phyloP scores from a whole-genome alignment of 1,140 invertebrate species.

The Asbolus verrucosus region DNA sequence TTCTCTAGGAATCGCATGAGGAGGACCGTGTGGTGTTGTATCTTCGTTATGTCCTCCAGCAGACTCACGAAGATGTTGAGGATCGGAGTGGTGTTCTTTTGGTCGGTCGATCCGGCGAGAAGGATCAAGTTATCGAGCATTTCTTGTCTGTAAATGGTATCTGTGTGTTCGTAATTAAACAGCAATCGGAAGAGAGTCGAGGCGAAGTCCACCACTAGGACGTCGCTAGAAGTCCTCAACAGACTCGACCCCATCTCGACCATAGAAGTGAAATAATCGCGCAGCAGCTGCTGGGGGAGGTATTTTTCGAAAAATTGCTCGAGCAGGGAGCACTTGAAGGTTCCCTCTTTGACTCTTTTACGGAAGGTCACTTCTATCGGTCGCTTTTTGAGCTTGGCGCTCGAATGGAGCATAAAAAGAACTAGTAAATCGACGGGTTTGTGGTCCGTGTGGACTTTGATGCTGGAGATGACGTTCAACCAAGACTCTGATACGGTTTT shows the following conservation, averaged over 20 bases:
- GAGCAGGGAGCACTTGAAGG: conserved; percentile 63
- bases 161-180: conserved; percentile 54
- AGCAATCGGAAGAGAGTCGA: conserved; percentile 52
- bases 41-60: conserved; percentile 47
- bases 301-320: conserved; percentile 63
- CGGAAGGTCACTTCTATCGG: conserved; percentile 65
- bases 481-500: conserved; percentile 56
- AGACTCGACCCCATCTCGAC: conserved; percentile 63
- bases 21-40: conserved; percentile 64
- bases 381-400: conserved; percentile 62
- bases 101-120: conserved; percentile 47
- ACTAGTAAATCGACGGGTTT: conserved; percentile 66
- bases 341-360: conserved; percentile 63
- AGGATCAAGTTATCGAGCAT: conserved; percentile 57
- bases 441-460: conserved; percentile 51
- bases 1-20: conserved; percentile 71
- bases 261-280: conserved; percentile 63
- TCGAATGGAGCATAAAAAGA: conserved; percentile 64
- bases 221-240: conserved; percentile 50
- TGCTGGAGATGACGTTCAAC: conserved; percentile 56
- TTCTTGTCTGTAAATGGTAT: conserved; percentile 53
- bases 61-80: conserved; percentile 53
- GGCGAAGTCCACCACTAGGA: conserved; percentile 51
- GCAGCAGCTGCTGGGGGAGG: conserved; percentile 61
- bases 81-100: too few species aligned